Conservation (phyloP, 2,888 invertebrate genomes). For the Argyresthia goedartella region DNA sequence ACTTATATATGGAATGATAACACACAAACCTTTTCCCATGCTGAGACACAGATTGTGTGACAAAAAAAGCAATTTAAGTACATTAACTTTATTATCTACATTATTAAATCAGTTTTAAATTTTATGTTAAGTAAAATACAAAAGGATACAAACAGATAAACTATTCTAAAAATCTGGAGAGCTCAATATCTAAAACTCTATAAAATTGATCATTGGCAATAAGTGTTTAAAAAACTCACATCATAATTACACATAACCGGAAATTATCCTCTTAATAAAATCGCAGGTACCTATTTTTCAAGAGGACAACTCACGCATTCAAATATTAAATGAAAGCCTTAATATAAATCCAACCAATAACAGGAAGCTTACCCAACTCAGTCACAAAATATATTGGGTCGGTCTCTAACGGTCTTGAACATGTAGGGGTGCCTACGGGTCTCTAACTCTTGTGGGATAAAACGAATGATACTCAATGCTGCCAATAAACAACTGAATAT, state of each 20-base stretch:
- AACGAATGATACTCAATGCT: too few species aligned
- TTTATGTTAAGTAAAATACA: conserved; percentile 5
- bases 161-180: conserved; percentile 10
- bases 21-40: too few species aligned
- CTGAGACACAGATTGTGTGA: too few species aligned
- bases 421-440: too few species aligned
- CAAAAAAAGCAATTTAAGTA: conserved; percentile 17
- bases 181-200: conserved; percentile 6
- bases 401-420: too few species aligned
- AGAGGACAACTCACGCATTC: conserved; percentile 11
- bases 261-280: background rate
- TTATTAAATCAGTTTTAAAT: conserved; percentile 20
- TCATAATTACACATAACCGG: background rate
- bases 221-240: background rate
- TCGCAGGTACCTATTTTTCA: background rate
- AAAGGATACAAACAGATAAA: conserved; percentile 12
- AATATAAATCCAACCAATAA: conserved; percentile 37
- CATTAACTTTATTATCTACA: conserved; percentile 45
- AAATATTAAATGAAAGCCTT: conserved; percentile 14
- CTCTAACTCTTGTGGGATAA: too few species aligned
- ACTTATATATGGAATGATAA: too few species aligned
- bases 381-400: conserved; percentile 10
- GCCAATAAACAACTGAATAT: too few species aligned
- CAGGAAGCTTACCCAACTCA: conserved; percentile 34
- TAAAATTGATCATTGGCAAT: background rate